Conservation (phyloP, 1,140 invertebrate species). For the Drosophila asahinai region DNA sequence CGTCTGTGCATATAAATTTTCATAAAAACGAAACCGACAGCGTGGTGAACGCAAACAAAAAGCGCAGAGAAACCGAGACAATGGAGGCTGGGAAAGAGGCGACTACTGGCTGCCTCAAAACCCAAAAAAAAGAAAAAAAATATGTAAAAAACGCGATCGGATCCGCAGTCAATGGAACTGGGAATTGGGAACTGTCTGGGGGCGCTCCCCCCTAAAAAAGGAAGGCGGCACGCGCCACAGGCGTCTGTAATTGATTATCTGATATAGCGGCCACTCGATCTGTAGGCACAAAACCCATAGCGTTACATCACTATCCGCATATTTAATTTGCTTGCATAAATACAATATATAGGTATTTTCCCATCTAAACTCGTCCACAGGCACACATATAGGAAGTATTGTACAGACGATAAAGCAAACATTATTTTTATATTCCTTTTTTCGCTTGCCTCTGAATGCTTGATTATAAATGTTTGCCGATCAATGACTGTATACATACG, state of each 20-base stretch:
- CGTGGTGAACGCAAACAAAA: slow-evolving; percentile 28
- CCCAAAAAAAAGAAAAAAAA: slow-evolving; percentile 9
- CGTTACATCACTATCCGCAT: slow-evolving; percentile 48
- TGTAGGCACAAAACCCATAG: slow-evolving; percentile 36
- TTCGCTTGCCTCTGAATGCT: slow-evolving; percentile 20
- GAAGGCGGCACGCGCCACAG: slow-evolving; percentile 57
- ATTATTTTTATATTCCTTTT: slow-evolving; percentile 30
- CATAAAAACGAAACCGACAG: slow-evolving; percentile 41
- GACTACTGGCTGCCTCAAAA: slow-evolving; percentile 35
- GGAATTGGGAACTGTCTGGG: slow-evolving; percentile 32
- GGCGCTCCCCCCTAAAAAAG: slow-evolving; percentile 20
- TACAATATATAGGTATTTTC: slow-evolving; percentile 21
- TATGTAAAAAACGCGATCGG: slow-evolving; percentile 42
- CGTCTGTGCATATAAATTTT: slow-evolving; percentile 34
- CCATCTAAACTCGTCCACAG: slow-evolving; percentile 30
- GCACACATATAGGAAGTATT: slow-evolving; percentile 35
- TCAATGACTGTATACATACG: slow-evolving; percentile 44
- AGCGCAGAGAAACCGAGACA: slow-evolving; percentile 37
- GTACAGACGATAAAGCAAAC: slow-evolving; percentile 33
- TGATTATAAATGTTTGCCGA: slow-evolving; percentile 54
- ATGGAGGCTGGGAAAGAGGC: slow-evolving; percentile 49
- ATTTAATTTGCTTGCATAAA: slow-evolving; percentile 46
- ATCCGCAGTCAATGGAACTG: slow-evolving; percentile 52
- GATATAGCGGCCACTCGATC: slow-evolving; percentile 30
- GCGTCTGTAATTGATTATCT: slow-evolving; percentile 61